Evolutionary conservation across 2,888 invertebrate species (phyloP).

Genomic region (Lomographa bimaculata): DNA sequence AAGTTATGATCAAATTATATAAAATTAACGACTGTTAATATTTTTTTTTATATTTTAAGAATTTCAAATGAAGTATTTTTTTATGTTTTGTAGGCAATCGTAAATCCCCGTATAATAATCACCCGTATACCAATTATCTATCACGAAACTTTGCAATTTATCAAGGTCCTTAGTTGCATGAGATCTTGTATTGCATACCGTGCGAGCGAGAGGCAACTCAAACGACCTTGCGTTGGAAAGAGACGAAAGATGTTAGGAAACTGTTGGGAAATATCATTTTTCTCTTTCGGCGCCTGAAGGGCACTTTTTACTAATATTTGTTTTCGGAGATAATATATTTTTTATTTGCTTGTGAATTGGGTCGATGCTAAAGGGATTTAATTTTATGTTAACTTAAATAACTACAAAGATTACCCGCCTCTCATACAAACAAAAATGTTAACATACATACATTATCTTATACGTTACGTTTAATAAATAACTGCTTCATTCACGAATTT

Average conservation of each 20-base stretch:
- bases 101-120: constrained; percentile 65
- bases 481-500: too few relatives aligned
- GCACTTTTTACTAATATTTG: constrained; percentile 73
- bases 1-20: not conserved
- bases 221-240: constrained; percentile 68
- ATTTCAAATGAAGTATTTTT: too few relatives aligned
- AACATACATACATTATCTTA: too few relatives aligned
- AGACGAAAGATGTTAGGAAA: constrained; percentile 74
- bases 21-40: not conserved
- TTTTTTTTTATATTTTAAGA: not conserved
- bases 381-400: too few relatives aligned
- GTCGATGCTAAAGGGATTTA: constrained; percentile 59
- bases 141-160: constrained; percentile 81
- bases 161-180: constrained; percentile 81
- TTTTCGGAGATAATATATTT: constrained; percentile 46
- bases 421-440: too few relatives aligned
- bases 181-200: constrained; percentile 79
- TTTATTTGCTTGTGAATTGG: constrained; percentile 62
- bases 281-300: constrained; percentile 77
- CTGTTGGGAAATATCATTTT: constrained; percentile 80
- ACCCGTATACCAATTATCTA: constrained; percentile 80
- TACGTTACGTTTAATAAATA: too few relatives aligned
- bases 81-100: constrained; percentile 42
- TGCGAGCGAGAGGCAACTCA: constrained; percentile 63
- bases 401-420: too few relatives aligned